Evolutionary conservation across 2,888 invertebrate genomes (phyloP), one percentile per base, ranked within the genome.

Genomic region (Patella depressa): DNA sequence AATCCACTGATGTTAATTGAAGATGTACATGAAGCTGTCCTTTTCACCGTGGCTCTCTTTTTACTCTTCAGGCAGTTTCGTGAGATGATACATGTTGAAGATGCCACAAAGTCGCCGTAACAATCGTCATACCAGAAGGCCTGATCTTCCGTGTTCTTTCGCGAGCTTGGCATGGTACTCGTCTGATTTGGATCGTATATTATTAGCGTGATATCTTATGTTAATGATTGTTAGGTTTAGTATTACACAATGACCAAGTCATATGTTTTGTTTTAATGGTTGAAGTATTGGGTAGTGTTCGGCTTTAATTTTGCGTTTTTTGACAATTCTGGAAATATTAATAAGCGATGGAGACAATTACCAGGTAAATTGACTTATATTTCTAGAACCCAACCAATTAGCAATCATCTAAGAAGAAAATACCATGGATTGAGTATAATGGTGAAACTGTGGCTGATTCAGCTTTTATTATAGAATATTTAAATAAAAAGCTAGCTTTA

Each of bases 391-490:
- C 80, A 19, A 45, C 70, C 7, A 29, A 53, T 19, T 15, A 71
- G 3, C 11, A 15, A 24, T 74, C 73, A 29, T 71, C 73, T n/a
- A 88, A 89, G 76, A 88, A 88, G 2, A 88, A 88, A 80, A 74
- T 78, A 9, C 89, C 89, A 2, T 89, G 89, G 88, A 88, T 89
- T 24, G 84, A 85, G 3, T 84, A 84, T 76, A 89, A 90, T 77
- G 90, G 88, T 1, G 79, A 83, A 53, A 85, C 83, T 29, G 77
- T 89, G 1, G 85, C 84, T 2, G 90, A 90, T 76, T 89, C 90
- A 0, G 85, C 88, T 75, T 77, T 88, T n/a, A 85, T 86, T 72
- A 86, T 90, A 15, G 88, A 89, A 70, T 85, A 83, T 77, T 76
- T 90, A 55, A 87, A 83, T 65, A 83, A 83, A 71, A 85, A 88